Base-by-base conservation (phyloP, 2,797 vertebrate species). In the Typhlichthys subterraneus region DNA sequence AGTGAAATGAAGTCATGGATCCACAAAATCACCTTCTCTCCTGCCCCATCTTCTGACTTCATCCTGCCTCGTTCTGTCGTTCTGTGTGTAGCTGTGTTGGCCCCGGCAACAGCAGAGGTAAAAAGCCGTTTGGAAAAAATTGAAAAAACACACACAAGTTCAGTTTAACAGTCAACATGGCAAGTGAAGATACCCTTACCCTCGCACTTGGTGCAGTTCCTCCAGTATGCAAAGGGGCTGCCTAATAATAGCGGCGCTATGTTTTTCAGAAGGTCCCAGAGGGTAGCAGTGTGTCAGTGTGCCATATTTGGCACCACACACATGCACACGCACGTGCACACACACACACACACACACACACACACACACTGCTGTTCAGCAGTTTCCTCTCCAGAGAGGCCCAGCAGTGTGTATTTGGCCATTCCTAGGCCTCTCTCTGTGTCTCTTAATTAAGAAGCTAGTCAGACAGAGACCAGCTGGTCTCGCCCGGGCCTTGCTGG, bases 381-480 rank as follows among this genome's bases (percentile, higher is more conserved):
- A 78, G 84, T 71, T 80, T 83, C 75, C 83, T 80, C 89, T 89
- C 87, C 79, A 80, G 87, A 86, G 87, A 79, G 76, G 80, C 62
- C 70, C 70, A 63, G 67, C 64, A 57, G 76, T 80, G 85, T 85
- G 85, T 79, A 72, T 67, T 83, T 82, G 85, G 79, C 80, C 79
- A 81, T 77, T 84, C 87, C 77, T 73, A 75, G 79, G 67, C 78
- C 82, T 87, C 81, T 80, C 71, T 77, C 70, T 75, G 69, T 76
- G 86, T 88, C 86, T 90, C 89, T 91, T 91, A 89, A 91, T 91
- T 89, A 91, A 89, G 83, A 83, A 77, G 17, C 81, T 85, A 80
- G 67, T 88, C 88, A 89, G 86, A 88, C 87, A 77, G 69, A 85
- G 82, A 87, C 76, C 88, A 89, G 88, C 89, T 89, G 88, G 89